Evolutionary conservation across 2,797 vertebrate species (phyloP).

Genomic region (Sparus aurata): DNA sequence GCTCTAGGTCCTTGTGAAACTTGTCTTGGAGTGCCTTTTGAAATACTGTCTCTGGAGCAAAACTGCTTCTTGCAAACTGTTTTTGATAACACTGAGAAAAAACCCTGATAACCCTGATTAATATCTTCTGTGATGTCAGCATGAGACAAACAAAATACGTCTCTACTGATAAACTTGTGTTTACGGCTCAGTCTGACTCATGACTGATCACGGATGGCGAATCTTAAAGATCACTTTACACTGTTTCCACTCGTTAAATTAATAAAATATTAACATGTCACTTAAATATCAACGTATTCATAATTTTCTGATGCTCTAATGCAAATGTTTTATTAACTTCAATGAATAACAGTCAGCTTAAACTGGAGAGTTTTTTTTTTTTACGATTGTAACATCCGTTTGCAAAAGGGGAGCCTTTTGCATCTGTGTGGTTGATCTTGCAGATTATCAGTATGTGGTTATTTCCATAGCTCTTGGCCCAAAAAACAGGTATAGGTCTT

Average conservation of each 20-base stretch:
- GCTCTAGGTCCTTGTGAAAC: background rate
- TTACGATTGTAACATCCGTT: conserved; percentile 19
- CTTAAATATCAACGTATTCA: background rate
- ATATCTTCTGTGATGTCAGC: background rate
- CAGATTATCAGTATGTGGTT: conserved; percentile 40
- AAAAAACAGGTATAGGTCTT: conserved; percentile 14
- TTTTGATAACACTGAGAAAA: background rate
- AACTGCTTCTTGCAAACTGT: background rate
- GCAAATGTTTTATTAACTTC: background rate
- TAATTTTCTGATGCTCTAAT: background rate
- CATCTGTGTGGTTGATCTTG: conserved; percentile 58
- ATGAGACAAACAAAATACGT: background rate
- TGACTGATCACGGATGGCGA: background rate
- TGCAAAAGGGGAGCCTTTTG: background rate
- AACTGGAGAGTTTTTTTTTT: conserved; percentile 7
- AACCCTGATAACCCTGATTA: background rate
- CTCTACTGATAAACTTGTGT: background rate
- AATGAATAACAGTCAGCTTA: background rate
- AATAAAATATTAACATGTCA: background rate
- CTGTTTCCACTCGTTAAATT: background rate
- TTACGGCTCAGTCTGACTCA: background rate
- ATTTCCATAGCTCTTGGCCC: conserved; percentile 54
- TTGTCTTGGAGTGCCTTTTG: background rate
- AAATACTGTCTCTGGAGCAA: background rate
- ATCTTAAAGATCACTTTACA: background rate